These are phyloP conservation scores for Yponomeuta plumbellus DNA, from an alignment of 2,888 invertebrate genomes.

Conservation along the genomic window DNA sequence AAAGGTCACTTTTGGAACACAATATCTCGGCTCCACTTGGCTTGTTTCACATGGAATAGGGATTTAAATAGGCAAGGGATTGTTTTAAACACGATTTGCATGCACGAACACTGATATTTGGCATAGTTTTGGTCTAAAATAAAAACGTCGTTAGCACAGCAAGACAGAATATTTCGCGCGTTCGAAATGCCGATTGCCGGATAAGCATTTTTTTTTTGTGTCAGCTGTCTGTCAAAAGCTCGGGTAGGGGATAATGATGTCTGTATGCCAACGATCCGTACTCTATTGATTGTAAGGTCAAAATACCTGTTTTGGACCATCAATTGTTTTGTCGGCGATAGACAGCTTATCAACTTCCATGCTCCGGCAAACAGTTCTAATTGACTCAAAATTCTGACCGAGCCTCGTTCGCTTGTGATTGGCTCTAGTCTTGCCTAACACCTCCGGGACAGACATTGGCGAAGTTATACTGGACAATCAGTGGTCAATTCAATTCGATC, in stretches of 20 bases:
- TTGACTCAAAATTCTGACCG: too few species aligned
- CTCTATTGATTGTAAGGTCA: neutral
- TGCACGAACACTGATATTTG: neutral
- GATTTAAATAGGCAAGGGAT: neutral
- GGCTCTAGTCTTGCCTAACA: too few species aligned
- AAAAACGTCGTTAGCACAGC: neutral
- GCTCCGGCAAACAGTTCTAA: too few species aligned
- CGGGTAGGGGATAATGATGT: too few species aligned
- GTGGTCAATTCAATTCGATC: too few species aligned
- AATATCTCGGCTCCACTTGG: neutral
- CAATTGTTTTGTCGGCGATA: neutral
- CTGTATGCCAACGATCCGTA: neutral
- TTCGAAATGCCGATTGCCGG: conserved; percentile 18
- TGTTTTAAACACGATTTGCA: neutral
- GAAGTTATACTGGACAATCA: too few species aligned
- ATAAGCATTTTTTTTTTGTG: conserved; percentile 23
- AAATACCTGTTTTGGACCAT: neutral
- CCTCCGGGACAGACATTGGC: too few species aligned
- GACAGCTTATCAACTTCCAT: too few species aligned
- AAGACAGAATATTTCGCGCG: conserved; percentile 27
- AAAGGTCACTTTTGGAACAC: neutral
- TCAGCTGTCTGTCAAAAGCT: conserved; percentile 16
- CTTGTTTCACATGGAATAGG: conserved; percentile 23
- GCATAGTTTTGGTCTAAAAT: neutral
- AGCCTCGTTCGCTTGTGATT: too few species aligned